Evolutionary conservation across 2,888 invertebrate species (phyloP).

Genomic region (Drosophila infuscata): DNA sequence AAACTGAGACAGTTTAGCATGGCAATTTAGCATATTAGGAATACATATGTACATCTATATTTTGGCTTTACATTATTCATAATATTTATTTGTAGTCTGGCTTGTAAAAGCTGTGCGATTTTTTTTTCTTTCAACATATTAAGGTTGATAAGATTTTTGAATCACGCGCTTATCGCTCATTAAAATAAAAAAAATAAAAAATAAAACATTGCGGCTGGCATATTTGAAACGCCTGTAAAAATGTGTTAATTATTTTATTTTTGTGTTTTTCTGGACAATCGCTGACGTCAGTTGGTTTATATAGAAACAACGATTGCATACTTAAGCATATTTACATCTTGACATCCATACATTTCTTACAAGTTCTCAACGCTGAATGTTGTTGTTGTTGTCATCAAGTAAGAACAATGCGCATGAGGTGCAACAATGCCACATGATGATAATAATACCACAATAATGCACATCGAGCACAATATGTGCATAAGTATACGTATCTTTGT

Average conservation of each 20-base stretch:
- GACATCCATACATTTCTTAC: neutral
- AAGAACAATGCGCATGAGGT: slow-evolving; percentile 68
- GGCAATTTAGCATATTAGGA: neutral
- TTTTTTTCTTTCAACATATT: neutral
- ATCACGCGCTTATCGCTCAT: neutral
- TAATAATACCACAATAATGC: slow-evolving; percentile 65
- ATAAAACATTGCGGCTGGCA: neutral
- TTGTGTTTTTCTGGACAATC: slow-evolving; percentile 5
- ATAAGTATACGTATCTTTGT: neutral
- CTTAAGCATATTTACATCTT: slow-evolving; percentile 1
- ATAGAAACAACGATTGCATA: slow-evolving; percentile 4
- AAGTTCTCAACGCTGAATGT: neutral
- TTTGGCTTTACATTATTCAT: neutral
- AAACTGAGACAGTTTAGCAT: neutral
- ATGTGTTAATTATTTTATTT: slow-evolving; percentile 17
- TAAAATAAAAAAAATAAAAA: neutral
- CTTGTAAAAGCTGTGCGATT: neutral
- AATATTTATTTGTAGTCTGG: neutral
- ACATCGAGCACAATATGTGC: slow-evolving; percentile 32
- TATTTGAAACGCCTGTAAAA: slow-evolving; percentile 3
- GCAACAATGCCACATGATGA: slow-evolving; percentile 64
- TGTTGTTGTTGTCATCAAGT: slow-evolving; percentile 19
- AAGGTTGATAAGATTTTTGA: neutral
- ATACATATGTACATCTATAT: neutral
- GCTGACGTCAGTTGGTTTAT: slow-evolving; percentile 41